Conservation (phyloP, 1,140 invertebrate species). For the Ganaspis sp. region DNA sequence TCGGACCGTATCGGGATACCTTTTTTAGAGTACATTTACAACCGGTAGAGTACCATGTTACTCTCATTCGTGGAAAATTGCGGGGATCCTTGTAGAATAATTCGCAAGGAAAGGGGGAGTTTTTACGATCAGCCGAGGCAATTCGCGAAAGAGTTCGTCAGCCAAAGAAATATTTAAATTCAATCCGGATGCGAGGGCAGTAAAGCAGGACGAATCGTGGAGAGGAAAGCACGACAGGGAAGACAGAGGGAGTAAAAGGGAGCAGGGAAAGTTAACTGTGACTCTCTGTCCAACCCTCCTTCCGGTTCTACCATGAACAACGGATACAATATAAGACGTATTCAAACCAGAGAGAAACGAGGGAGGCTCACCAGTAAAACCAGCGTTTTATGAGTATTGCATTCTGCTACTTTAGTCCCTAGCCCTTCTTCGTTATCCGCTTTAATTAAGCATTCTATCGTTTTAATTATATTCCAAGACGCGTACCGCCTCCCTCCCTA, state of each 20-base stretch:
- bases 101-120: slow-evolving; percentile 24
- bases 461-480: slow-evolving; percentile 64
- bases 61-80: neutral
- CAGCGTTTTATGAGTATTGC: slow-evolving; percentile 66
- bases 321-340: slow-evolving; percentile 52
- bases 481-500: neutral
- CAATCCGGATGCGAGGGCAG: slow-evolving; percentile 53
- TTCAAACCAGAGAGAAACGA: slow-evolving; percentile 56
- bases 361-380: slow-evolving; percentile 61
- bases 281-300: slow-evolving; percentile 52
- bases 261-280: slow-evolving; percentile 41
- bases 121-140: slow-evolving; percentile 52
- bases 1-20: no score
- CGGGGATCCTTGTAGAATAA: slow-evolving; percentile 9
- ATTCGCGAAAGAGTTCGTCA: slow-evolving; percentile 58
- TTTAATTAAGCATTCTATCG: slow-evolving; percentile 70
- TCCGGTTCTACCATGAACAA: slow-evolving; percentile 48
- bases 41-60: neutral
- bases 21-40: no score
- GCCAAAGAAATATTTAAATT: slow-evolving; percentile 63
- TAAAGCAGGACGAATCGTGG: slow-evolving; percentile 44
- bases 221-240: slow-evolving; percentile 31
- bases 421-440: slow-evolving; percentile 54
- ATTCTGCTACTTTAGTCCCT: slow-evolving; percentile 62
- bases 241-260: slow-evolving; percentile 36